phyloP scores from a whole-genome alignment of 2,113 vertebrate genomes.

The Copsychus sechellarum region DNA sequence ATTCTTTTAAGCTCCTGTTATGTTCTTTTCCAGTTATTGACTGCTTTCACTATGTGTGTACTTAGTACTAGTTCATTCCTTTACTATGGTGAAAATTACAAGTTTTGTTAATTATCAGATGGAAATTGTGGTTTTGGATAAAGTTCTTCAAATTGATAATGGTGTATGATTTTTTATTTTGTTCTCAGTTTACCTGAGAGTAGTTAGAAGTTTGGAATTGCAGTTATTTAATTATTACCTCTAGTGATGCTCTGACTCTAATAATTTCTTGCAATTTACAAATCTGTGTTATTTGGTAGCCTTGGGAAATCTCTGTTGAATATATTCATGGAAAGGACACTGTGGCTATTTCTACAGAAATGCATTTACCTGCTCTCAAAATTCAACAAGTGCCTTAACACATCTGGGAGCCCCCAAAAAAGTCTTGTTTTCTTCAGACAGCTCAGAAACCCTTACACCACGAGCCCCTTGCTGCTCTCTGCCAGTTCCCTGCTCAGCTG shows the following conservation, averaged over 20 bases:
- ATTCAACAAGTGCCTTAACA: neutral
- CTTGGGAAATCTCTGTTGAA: neutral
- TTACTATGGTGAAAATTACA: slow-evolving; percentile 38
- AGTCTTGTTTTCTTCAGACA: neutral
- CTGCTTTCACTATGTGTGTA: neutral
- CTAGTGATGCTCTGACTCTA: neutral
- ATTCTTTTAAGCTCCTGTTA: slow-evolving; percentile 33
- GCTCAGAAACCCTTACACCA: neutral
- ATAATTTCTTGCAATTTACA: neutral
- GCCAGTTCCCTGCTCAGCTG: neutral
- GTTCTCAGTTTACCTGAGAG: neutral
- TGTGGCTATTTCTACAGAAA: neutral
- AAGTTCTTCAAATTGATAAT: slow-evolving; percentile 28
- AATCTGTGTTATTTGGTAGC: neutral
- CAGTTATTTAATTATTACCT: neutral
- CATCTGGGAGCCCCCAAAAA: neutral
- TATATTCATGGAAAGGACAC: neutral
- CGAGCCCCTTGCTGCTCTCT: rapidly evolving
- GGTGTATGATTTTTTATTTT: slow-evolving; percentile 1
- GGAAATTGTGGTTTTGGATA: slow-evolving; percentile 42
- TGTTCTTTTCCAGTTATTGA: neutral
- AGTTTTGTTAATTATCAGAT: slow-evolving; percentile 26
- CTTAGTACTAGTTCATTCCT: slow-evolving; percentile 7
- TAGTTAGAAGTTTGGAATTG: neutral
- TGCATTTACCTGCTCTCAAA: neutral